These are phyloP conservation scores for Chrysina gloriosa DNA, from an alignment of 2,888 invertebrate genomes.

Conservation along the genomic window DNA sequence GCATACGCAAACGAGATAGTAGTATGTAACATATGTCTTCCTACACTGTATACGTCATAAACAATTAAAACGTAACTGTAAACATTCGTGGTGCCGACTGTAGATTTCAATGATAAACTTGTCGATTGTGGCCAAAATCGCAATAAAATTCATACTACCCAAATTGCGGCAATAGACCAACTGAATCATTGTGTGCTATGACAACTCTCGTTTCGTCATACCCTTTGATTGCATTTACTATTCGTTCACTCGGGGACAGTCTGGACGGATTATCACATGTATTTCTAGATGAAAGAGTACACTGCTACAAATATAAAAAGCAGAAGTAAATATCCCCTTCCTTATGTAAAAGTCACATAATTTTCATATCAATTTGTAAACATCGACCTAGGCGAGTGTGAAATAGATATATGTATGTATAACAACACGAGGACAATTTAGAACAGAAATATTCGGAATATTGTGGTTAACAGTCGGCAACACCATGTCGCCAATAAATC, in stretches of 20 bases:
- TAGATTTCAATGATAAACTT: no score
- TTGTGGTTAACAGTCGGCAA: slow-evolving; percentile 57
- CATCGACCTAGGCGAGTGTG: slow-evolving; percentile 32
- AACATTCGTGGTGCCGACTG: no score
- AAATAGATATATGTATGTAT: slow-evolving; percentile 37
- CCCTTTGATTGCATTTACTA: neutral
- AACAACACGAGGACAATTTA: slow-evolving; percentile 13
- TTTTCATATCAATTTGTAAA: slow-evolving; percentile 36
- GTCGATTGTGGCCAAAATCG: no score
- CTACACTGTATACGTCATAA: no score
- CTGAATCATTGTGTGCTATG: no score
- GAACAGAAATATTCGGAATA: slow-evolving; percentile 56
- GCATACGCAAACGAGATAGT: no score
- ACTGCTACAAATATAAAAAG: neutral
- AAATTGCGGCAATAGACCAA: no score
- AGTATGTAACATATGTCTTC: no score
- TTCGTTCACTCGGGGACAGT: neutral
- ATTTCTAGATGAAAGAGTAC: neutral
- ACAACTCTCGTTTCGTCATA: no score
- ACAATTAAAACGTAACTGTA: no score
- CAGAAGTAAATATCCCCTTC: slow-evolving; percentile 7
- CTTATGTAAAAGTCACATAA: slow-evolving; percentile 30
- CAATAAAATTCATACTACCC: no score
- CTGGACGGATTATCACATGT: neutral
- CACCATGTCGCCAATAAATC: slow-evolving; percentile 52